Evolutionary conservation across 1,140 invertebrate genomes (phyloP).

Genomic region (Tetramorium parvispinum): DNA sequence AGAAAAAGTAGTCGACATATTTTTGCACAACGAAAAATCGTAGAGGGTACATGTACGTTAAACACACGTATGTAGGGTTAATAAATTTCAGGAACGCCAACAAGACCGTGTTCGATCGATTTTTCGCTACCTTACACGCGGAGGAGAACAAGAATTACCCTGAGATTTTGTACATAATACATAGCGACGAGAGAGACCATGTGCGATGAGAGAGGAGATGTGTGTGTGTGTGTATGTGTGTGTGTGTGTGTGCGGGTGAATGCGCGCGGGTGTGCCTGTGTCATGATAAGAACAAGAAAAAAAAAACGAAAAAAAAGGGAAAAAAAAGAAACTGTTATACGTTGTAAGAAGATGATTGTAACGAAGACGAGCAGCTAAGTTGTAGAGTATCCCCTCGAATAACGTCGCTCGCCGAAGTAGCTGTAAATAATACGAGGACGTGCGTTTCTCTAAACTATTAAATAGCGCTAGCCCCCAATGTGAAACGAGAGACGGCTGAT

Average conservation of each 20-base stretch:
- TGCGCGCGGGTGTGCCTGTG: neutral
- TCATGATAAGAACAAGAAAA: conserved; percentile 12
- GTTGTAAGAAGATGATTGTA: conserved; percentile 53
- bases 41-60: conserved; percentile 70
- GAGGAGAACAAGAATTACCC: conserved; percentile 44
- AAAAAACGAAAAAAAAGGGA: conserved; percentile 19
- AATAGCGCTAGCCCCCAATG: neutral
- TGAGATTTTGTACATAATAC: conserved; percentile 65
- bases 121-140: conserved; percentile 71
- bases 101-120: conserved; percentile 72
- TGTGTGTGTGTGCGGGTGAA: conserved; percentile 37
- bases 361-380: conserved; percentile 53
- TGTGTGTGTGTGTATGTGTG: neutral
- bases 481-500: conserved; percentile 1
- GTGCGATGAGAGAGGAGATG: conserved; percentile 13
- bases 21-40: conserved; percentile 74
- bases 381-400: conserved; percentile 40
- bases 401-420: conserved; percentile 57
- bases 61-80: conserved; percentile 77
- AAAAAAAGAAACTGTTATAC: conserved; percentile 51
- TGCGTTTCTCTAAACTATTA: conserved; percentile 40
- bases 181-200: conserved; percentile 64
- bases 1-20: conserved; percentile 77
- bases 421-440: conserved; percentile 55
- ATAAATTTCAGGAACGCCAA: conserved; percentile 77